Evolutionary conservation across 64 coral and sea anemone genomes (phyloP), one percentile per base, ranked within the genome.

Genomic region (Pocillopora verrucosa): DNA sequence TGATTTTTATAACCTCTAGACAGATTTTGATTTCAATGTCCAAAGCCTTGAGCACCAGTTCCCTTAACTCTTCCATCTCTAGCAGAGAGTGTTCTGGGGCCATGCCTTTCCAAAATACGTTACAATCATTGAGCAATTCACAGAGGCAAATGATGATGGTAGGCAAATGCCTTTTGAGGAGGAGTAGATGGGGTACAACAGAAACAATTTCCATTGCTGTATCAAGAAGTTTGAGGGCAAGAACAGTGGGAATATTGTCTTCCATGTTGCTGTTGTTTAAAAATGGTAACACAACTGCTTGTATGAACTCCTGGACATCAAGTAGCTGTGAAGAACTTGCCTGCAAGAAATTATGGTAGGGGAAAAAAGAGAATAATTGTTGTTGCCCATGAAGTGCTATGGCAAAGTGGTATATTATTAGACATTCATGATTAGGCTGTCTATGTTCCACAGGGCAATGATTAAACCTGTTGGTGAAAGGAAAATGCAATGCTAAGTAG

Each of bases 101-200:
- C 30, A 88, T 45, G 24, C 75, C 83, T 79, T 92, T 63, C 84
- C 90, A 92, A 38, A 34, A 58, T 61, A 69, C 56, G 56, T 79
- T 92, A 75, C 76, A 80, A 10, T 59, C 90, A 92, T 87, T 22
- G 9, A 92, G 64, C 41, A 87, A 19, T 56, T 86, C 86, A 45
- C 74, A 70, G 20, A 92, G 76, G 72, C 62, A 76, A 4, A 87
- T 51, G 13, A 92, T 63, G 61, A 92, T 73, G 20, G 83, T 75
- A 63, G 87, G 34, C 20, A 87, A 76, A 58, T 87, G 57, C 60
- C n/a, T 79, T 17, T 83, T 57, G 64, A 92, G 15, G 51, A 92
- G 87, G 0, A 41, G 16, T 59, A 13, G n/a, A 20, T 67, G 30
- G 35, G 34, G 1, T 87, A 19, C 20, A 16, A 45, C 65, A 24